Evolutionary conservation across 2,888 invertebrate genomes (phyloP).

Genomic region (Thymelicus acteon): DNA sequence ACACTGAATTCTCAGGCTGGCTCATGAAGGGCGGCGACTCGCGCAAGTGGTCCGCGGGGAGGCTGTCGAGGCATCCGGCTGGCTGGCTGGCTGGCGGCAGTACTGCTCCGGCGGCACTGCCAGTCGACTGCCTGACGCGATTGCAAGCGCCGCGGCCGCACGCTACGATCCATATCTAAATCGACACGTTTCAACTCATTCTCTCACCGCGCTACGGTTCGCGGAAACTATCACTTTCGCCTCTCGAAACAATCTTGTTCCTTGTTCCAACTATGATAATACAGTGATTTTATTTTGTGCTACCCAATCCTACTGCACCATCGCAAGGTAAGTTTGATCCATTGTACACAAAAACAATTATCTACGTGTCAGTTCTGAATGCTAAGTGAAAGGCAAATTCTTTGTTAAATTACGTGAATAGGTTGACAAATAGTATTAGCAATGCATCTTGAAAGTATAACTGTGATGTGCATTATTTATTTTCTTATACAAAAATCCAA

Average conservation of each 20-base stretch:
- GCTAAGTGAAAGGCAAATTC: conserved; percentile 81
- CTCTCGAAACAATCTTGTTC: conserved; percentile 52
- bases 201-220: conserved; percentile 51
- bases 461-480: conserved; percentile 18
- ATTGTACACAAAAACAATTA: conserved; percentile 65
- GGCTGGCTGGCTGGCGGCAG: neutral
- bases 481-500: neutral
- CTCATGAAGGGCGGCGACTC: conserved; percentile 33
- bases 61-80: conserved; percentile 33
- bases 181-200: conserved; percentile 55
- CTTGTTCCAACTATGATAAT: conserved; percentile 62
- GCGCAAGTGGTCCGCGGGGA: conserved; percentile 28
- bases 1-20: neutral
- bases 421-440: conserved; percentile 58
- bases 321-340: conserved; percentile 66
- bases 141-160: conserved; percentile 60
- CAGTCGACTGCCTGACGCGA: conserved; percentile 63
- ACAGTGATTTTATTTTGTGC: conserved; percentile 65
- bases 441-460: conserved; percentile 46
- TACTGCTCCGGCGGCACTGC: conserved; percentile 53
- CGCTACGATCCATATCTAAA: conserved; percentile 46
- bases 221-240: conserved; percentile 72
- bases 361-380: conserved; percentile 79
- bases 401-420: conserved; percentile 71
- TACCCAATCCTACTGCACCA: conserved; percentile 55